Conservation (phyloP, 2,888 invertebrate species). For the Cremastinae sp. region DNA sequence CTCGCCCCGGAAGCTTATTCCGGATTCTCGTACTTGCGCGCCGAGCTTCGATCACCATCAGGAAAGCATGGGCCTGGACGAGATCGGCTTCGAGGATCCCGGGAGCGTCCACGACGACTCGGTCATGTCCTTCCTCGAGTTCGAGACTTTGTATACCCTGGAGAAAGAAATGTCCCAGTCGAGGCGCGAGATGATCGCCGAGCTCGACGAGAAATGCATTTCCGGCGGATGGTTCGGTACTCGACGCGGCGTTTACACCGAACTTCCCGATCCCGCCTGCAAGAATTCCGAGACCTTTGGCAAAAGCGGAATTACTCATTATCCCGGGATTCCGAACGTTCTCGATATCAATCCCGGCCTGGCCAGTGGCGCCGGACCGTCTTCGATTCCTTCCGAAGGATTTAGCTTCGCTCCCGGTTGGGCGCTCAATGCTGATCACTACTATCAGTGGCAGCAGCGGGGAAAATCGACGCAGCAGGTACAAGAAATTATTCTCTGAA, state of each 20-base stretch:
- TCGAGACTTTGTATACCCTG: constrained; percentile 73
- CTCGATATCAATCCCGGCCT: constrained; percentile 14
- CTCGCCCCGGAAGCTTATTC: constrained; percentile 65
- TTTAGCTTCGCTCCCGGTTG: constrained; percentile 85
- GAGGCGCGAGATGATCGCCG: constrained; percentile 66
- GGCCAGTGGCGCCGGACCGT: constrained; percentile 38
- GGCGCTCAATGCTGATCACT: constrained; percentile 84
- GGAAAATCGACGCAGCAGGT: constrained; percentile 84
- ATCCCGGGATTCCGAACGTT: neutral
- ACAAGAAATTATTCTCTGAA: constrained; percentile 33
- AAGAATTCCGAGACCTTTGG: constrained; percentile 66
- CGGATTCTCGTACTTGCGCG: constrained; percentile 59
- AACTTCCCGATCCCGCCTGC: constrained; percentile 70
- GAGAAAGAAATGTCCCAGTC: constrained; percentile 73
- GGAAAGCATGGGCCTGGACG: constrained; percentile 64
- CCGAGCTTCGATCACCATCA: constrained; percentile 63
- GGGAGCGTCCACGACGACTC: constrained; percentile 60
- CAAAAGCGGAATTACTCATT: constrained; percentile 25
- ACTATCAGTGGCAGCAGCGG: constrained; percentile 84
- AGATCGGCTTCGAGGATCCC: constrained; percentile 69
- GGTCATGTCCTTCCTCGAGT: constrained; percentile 73
- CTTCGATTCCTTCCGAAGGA: constrained; percentile 80
- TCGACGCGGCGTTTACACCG: constrained; percentile 72
- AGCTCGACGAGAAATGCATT: constrained; percentile 70
- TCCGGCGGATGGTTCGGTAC: constrained; percentile 70